Evolutionary conservation across 1,140 invertebrate species (phyloP), one percentile per base, ranked within the genome.

Genomic region (Trichomalopsis sarcophagae): DNA sequence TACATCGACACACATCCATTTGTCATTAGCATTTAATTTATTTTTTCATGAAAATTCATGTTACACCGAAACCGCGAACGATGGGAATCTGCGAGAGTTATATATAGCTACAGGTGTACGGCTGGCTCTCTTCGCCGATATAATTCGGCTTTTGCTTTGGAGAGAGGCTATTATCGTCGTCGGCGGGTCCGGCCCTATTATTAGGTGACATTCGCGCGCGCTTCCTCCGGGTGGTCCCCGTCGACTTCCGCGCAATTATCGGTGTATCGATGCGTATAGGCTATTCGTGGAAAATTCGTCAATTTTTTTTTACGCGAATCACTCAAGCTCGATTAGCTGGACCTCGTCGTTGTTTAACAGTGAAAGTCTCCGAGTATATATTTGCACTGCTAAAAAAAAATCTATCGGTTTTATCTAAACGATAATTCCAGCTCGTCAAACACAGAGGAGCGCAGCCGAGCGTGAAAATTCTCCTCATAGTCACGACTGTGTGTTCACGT

Each of bases 131-230:
- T 62, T 62, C 55, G 55, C 55, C 55, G n/a, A 62, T 55, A 23
- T 68, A 71, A 71, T 71, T 71, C 68, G 27, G 30, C 23, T 71
- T 71, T 71, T 30, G 68, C 23, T 71, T 71, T 62, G 23, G 68
- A 71, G 68, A 69, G 27, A 36, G 62, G 4, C 17, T 17, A 21
- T 66, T 66, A 66, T n/a, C 14, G 23, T 14, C 14, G 7, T 10
- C 68, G 68, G 27, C 23, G 6, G n/a, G 27, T 30, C 6, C 17
- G 68, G 66, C 23, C 68, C 68, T 71, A 33, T 71, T 71, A 71
- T 71, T 71, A 27, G 2, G 30, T 71, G 68, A 71, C 68, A 71
- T 71, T 71, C 30, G 27, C 68, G 27, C 68, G 68, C 68, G 13
- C 68, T 71, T 71, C 68, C 68, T 30, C 23, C 68, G 68, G 55